Base-by-base conservation (phyloP, 2,888 invertebrate species). In the Agrotis exclamationis region DNA sequence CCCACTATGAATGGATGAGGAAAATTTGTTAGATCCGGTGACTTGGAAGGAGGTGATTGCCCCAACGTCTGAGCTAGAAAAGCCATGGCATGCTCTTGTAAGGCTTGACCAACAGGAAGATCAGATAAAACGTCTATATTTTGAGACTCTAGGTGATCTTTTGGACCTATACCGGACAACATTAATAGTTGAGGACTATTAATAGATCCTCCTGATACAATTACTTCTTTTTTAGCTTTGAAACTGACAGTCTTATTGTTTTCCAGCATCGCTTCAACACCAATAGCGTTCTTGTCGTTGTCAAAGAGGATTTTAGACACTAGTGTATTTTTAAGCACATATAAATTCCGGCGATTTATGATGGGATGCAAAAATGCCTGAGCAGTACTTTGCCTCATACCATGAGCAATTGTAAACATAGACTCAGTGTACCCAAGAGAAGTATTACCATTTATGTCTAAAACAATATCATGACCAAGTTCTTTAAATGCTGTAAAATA, bases 271-370 rank as follows among this genome's bases (percentile, higher is more conserved):
- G 92, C 88, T 77, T 94, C 91, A 1, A 96, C 94, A 0, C 95
- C 96, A 1, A 80, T 86, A 0, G 95, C 95, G 44, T 93, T 96
- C 2, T 93, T 93, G 18, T 87, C 22, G 0, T 89, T 88, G 82
- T 97, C 95, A 54, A 97, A 95, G 9, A 96, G 70, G 24, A 97
- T 87, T 74, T 93, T 92, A 0, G 92, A 94, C 0, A 94, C 97
- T 14, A 93, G 86, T 0, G 96, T 93, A 76, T 96, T 86, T 58
- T 96, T 96, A 14, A 92, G 83, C 0, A 95, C 84, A 24, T 88
- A 81, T 11, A 94, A 83, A 76, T 95, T 94, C 0, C 75, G 39
- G 16, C 92, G 85, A 0, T 88, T 72, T 76, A 85, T 91, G 0
- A 85, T 71, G 0, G 86, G 87, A 0, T 89, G 79, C 0, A 97